Conservation (phyloP, 2,797 vertebrate genomes). For the Pelobates cultripes region DNA sequence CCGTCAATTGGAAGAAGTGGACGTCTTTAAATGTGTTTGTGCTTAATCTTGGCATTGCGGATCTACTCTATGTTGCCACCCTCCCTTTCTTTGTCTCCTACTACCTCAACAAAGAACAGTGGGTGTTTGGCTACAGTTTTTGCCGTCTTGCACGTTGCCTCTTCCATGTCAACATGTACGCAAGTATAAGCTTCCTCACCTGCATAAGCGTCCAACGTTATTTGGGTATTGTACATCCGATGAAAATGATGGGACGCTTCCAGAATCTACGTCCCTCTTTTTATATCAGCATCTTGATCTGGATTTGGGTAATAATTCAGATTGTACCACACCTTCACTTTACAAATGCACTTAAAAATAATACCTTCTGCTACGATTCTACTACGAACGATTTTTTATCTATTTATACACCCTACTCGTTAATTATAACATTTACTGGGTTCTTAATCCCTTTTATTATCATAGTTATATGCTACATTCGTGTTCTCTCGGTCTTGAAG, state of each 20-base stretch:
- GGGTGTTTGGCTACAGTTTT: constrained; percentile 75
- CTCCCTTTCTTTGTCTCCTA: constrained; percentile 81
- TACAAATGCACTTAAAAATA: constrained; percentile 56
- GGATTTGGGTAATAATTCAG: constrained; percentile 72
- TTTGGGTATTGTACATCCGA: constrained; percentile 79
- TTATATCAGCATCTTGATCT: constrained; percentile 66
- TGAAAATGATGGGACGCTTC: constrained; percentile 73
- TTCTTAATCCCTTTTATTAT: constrained; percentile 75
- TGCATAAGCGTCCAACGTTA: constrained; percentile 83
- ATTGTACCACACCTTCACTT: constrained; percentile 75
- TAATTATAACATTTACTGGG: constrained; percentile 67
- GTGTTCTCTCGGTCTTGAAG: constrained; percentile 71
- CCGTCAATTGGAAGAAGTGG: constrained; percentile 60
- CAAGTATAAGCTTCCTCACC: constrained; percentile 84
- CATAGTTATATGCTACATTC: constrained; percentile 75
- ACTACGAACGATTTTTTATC: constrained; percentile 54
- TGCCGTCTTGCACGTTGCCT: constrained; percentile 76
- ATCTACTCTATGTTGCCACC: constrained; percentile 77
- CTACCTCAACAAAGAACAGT: constrained; percentile 64
- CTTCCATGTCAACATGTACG: constrained; percentile 83
- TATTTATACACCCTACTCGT: constrained; percentile 68
- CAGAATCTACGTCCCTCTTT: constrained; percentile 45
- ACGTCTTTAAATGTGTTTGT: constrained; percentile 71
- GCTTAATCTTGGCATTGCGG: constrained; percentile 77
- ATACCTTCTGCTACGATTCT: constrained; percentile 69